A percentile compares a stretch with the other conserved stretches of the same genome.
Evolutionary conservation across 2,797 vertebrate species (phyloP).

Genomic region (Amazonetta brasiliensis): DNA sequence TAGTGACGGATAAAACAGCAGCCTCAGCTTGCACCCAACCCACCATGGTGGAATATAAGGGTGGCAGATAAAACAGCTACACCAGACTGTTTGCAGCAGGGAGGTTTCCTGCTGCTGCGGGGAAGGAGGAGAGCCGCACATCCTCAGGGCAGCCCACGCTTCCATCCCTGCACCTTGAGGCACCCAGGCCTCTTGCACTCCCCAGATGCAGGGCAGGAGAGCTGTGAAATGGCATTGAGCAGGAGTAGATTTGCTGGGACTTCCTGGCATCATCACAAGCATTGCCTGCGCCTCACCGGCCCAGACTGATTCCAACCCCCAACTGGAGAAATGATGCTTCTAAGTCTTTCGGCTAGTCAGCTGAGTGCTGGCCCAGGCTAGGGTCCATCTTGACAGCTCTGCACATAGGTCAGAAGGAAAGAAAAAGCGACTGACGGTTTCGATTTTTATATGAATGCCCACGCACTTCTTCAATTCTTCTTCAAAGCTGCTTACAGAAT

Average conservation of each 20-base stretch:
- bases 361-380: background rate
- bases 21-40: background rate
- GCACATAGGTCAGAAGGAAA: background rate
- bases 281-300: fast-evolving
- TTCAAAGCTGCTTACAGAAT: conserved; percentile 15
- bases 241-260: fast-evolving
- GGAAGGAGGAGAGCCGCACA: background rate
- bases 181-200: background rate
- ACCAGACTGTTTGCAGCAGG: background rate
- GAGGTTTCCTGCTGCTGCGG: background rate
- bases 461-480: background rate
- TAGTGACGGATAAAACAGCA: background rate
- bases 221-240: background rate
- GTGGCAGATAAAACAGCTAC: background rate
- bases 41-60: fast-evolving
- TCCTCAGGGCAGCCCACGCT: background rate
- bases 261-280: background rate
- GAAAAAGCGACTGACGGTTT: background rate
- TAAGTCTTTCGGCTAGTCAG: fast-evolving
- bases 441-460: background rate
- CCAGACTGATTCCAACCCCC: background rate
- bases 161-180: fast-evolving
- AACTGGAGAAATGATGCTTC: background rate
- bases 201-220: background rate
- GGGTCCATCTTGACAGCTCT: background rate